Conservation (phyloP, 2,797 vertebrate genomes). For the Echiichthys vipera region DNA sequence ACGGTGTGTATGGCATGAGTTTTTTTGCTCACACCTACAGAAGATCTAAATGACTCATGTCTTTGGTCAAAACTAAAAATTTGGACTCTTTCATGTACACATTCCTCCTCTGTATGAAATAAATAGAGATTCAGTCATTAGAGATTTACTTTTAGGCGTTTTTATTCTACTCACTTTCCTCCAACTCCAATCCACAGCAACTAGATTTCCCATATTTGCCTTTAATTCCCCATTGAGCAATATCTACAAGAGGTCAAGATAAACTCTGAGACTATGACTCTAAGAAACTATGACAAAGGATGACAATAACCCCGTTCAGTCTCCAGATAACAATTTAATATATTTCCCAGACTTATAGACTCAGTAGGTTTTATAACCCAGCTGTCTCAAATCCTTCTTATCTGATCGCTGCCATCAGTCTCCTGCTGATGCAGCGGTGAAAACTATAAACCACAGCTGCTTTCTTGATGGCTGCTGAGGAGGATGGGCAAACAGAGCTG, state of each 20-base stretch:
- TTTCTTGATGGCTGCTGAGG: slow-evolving; percentile 61
- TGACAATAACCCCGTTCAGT: slow-evolving; percentile 46
- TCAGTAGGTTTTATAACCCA: slow-evolving; percentile 58
- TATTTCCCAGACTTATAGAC: slow-evolving; percentile 52
- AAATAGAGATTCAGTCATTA: slow-evolving; percentile 5
- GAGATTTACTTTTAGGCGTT: slow-evolving; percentile 16
- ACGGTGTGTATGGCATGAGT: too few species aligned
- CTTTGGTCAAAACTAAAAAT: neutral
- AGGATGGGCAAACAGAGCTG: slow-evolving; percentile 52
- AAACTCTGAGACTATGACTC: slow-evolving; percentile 35
- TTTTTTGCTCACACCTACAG: neutral
- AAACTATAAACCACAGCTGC: slow-evolving; percentile 68
- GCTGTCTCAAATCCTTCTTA: slow-evolving; percentile 48
- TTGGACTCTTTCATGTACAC: neutral
- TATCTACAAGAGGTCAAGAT: slow-evolving; percentile 51
- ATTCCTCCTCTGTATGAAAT: slow-evolving; percentile 4
- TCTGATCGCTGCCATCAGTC: slow-evolving; percentile 55
- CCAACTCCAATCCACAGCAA: slow-evolving; percentile 36
- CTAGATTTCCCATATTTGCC: slow-evolving; percentile 49
- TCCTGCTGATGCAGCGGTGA: slow-evolving; percentile 45
- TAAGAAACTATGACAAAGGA: too few species aligned
- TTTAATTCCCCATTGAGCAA: slow-evolving; percentile 31
- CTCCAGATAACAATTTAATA: slow-evolving; percentile 61
- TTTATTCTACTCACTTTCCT: slow-evolving; percentile 25
- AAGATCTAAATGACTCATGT: slow-evolving; percentile 5